phyloP scores from a whole-genome alignment of 2,888 invertebrate genomes.

The Ctena decussata region DNA sequence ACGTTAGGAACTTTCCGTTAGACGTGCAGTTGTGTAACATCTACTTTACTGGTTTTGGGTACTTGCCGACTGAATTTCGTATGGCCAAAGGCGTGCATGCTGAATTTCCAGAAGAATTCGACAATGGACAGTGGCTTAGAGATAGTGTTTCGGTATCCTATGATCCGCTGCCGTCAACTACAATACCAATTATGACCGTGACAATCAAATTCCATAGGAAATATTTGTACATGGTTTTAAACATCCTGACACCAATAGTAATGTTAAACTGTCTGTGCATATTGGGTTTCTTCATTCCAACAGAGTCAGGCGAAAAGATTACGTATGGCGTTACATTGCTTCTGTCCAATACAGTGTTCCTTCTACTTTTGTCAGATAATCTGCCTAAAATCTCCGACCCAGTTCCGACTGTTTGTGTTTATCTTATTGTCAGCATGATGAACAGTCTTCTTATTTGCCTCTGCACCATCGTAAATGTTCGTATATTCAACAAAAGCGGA shows the following conservation, averaged over 20 bases:
- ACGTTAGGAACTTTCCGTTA: background rate
- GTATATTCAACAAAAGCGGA: background rate
- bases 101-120: background rate
- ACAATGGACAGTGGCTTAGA: background rate
- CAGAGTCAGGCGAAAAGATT: background rate
- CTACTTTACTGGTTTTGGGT: background rate
- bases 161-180: background rate
- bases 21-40: background rate
- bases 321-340: background rate
- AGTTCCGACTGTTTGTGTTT: background rate
- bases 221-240: background rate
- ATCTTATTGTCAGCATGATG: background rate
- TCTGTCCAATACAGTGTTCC: background rate
- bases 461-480: background rate
- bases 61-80: background rate
- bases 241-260: background rate
- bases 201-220: background rate
- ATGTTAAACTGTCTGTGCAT: background rate
- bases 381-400: background rate
- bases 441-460: background rate
- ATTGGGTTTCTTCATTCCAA: background rate
- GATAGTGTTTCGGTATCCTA: background rate
- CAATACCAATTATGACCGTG: background rate
- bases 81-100: background rate
- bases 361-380: background rate